phyloP scores from a whole-genome alignment of 2,888 invertebrate genomes.

The Oscheius onirici region DNA sequence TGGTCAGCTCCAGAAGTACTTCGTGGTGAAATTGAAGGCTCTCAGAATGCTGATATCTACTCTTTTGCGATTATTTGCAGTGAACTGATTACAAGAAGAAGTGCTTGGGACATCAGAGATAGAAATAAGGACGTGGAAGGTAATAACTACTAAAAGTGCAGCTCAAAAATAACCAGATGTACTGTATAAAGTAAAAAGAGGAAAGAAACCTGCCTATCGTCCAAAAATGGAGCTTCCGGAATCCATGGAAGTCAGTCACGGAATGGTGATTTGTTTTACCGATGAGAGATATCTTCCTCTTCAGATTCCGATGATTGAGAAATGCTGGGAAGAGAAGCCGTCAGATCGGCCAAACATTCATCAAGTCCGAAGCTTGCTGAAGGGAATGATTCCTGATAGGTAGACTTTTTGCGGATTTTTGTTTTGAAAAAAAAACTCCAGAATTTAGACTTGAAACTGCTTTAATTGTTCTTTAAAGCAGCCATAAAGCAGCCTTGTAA shows the following conservation, averaged over 20 bases:
- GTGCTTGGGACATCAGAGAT: conserved; percentile 55
- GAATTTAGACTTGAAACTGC: too few species aligned
- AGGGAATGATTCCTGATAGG: conserved; percentile 61
- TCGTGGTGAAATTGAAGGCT: conserved; percentile 38
- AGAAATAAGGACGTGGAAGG: conserved; percentile 52
- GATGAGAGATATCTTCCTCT: background rate
- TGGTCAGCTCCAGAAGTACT: conserved; percentile 64
- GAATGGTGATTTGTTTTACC: conserved; percentile 32
- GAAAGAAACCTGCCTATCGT: conserved; percentile 1
- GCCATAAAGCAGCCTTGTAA: too few species aligned
- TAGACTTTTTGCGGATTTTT: conserved; percentile 6
- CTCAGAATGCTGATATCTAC: conserved; percentile 46
- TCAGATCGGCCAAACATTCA: conserved; percentile 52
- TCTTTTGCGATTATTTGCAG: conserved; percentile 59
- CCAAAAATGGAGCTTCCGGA: conserved; percentile 33
- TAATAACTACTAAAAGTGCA: background rate
- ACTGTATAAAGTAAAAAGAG: conserved; percentile 28
- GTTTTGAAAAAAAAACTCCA: too few species aligned
- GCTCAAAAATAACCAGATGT: conserved; percentile 16
- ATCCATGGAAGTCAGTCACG: conserved; percentile 44
- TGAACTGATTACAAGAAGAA: conserved; percentile 45
- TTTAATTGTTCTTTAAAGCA: too few species aligned
- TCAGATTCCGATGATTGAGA: conserved; percentile 52
- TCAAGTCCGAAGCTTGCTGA: conserved; percentile 41
- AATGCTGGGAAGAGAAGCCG: conserved; percentile 61